Percentiles rank a stretch among this genome's conserved stretches.
These are phyloP conservation scores for Acestrorhynchus altus DNA, from an alignment of 2,797 vertebrate species.

Conservation along the genomic window DNA sequence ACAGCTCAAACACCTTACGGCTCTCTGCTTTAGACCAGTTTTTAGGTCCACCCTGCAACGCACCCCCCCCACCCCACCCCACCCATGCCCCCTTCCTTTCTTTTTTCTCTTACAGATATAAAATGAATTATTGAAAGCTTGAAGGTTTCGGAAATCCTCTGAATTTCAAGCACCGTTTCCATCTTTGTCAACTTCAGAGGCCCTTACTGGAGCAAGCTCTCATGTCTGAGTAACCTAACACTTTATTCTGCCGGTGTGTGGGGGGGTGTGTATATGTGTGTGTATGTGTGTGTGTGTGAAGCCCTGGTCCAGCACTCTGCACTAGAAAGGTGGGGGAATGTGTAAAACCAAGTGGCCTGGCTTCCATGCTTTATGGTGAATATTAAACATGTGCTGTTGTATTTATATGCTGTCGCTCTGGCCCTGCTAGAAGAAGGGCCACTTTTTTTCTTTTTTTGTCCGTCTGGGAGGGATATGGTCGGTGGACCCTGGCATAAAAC, in stretches of 20 bases:
- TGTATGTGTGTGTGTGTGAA: slow-evolving; percentile 29
- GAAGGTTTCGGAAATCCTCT: slow-evolving; percentile 63
- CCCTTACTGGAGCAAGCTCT: slow-evolving; percentile 52
- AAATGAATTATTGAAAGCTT: slow-evolving; percentile 65
- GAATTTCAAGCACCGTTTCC: slow-evolving; percentile 64
- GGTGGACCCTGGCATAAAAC: slow-evolving; percentile 11
- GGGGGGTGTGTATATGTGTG: slow-evolving; percentile 32
- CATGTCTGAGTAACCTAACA: slow-evolving; percentile 59
- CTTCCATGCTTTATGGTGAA: slow-evolving; percentile 39
- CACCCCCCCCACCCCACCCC: slow-evolving; percentile 11
- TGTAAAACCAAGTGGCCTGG: slow-evolving; percentile 47
- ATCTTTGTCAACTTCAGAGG: slow-evolving; percentile 66
- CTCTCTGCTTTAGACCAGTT: slow-evolving; percentile 41
- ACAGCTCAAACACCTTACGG: slow-evolving; percentile 50
- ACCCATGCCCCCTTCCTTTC: not conserved
- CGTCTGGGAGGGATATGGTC: slow-evolving; percentile 17
- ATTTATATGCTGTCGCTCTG: slow-evolving; percentile 53
- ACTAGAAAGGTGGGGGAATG: slow-evolving; percentile 31
- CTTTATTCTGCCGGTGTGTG: slow-evolving; percentile 55
- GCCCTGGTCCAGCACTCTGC: slow-evolving; percentile 17
- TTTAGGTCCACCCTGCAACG: slow-evolving; percentile 16
- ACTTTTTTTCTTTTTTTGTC: slow-evolving; percentile 7
- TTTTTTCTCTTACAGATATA: slow-evolving; percentile 54
- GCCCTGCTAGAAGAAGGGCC: not conserved
- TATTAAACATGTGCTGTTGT: slow-evolving; percentile 52